Base-by-base conservation (phyloP, 2,113 vertebrate species). In the Otocyon megalotis region DNA sequence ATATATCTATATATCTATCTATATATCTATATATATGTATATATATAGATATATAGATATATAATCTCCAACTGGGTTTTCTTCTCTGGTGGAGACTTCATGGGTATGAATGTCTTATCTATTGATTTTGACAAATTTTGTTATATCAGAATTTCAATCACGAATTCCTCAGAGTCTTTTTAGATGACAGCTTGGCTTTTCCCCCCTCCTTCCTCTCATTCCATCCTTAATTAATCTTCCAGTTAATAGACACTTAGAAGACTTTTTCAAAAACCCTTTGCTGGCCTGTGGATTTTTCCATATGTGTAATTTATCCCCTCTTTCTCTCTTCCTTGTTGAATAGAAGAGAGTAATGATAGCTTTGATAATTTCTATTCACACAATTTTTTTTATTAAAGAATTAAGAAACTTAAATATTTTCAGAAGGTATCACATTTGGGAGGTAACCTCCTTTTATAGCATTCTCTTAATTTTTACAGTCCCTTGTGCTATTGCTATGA, bases 381-480 rank as follows among this genome's bases (percentile, higher is more conserved):
- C 85, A 62, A 30, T 2, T 24, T 80, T 24, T 80, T 95, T 84
- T 77, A 22, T 35, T 67, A 32, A 92, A 84, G 30, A 80, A 86
- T 43, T 10, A 89, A 92, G 62, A 87, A 89, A 43, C 20, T 32
- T 58, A 80, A 81, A 10, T 37, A 35, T 93, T 81, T 97, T 81
- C 19, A 87, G 50, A 94, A 56, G 9, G 1, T 13, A 16, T 74
- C 35, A 24, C 4, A 86, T 30, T 26, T 53, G 67, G 77, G 67
- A 93, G 84, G 43, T 79, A 74, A 77, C 7, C 9, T 83, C 1
- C 24, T 81, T 6, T 43, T 65, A 28, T 1, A 1, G 17, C 19
- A 69, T 26, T 91, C 22, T 92, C 22, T 48, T 65, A 63, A 81
- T 94, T 86, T 30, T 60, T 76, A 77, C 19, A 32, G 8, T 2